Conservation (phyloP, 2,888 invertebrate genomes). For the Ophonus ardosiacus region DNA sequence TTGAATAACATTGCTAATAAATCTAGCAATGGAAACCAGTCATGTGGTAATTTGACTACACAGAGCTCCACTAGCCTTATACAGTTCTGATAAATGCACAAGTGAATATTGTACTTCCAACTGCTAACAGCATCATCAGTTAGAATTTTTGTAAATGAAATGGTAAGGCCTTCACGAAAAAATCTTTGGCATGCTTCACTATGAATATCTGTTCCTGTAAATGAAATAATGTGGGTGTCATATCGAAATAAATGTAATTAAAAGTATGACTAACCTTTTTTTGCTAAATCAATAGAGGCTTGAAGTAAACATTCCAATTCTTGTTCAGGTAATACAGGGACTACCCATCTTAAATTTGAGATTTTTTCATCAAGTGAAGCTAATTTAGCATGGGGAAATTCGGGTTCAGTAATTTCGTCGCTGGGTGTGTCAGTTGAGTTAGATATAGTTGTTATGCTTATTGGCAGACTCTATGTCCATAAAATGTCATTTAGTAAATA, state of each 20-base stretch:
- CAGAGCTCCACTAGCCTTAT: slow-evolving; percentile 94
- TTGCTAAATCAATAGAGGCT: slow-evolving; percentile 91
- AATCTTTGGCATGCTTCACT: slow-evolving; percentile 95
- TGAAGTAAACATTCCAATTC: slow-evolving; percentile 94
- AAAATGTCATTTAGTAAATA: slow-evolving; percentile 36
- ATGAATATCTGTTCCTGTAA: slow-evolving; percentile 89
- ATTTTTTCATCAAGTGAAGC: slow-evolving; percentile 96
- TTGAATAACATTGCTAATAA: slow-evolving; percentile 95
- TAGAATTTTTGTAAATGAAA: slow-evolving; percentile 96
- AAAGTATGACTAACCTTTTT: slow-evolving; percentile 81
- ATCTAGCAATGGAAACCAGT: slow-evolving; percentile 95
- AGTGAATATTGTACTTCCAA: slow-evolving; percentile 98
- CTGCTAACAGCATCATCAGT: slow-evolving; percentile 98
- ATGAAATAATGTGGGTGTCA: slow-evolving; percentile 40
- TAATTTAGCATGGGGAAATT: slow-evolving; percentile 92
- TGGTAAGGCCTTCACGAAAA: slow-evolving; percentile 94
- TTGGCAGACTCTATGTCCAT: slow-evolving; percentile 49
- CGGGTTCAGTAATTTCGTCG: slow-evolving; percentile 78
- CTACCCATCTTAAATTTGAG: slow-evolving; percentile 97
- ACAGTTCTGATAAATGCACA: slow-evolving; percentile 95
- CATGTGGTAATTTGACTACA: slow-evolving; percentile 91
- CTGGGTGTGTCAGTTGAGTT: slow-evolving; percentile 66
- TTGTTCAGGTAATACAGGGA: slow-evolving; percentile 97
- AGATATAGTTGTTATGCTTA: slow-evolving; percentile 50
- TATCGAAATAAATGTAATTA: slow-evolving; percentile 29